These are phyloP conservation scores for Nephila pilipes DNA, from an alignment of 1,140 invertebrate species.

Conservation along the genomic window DNA sequence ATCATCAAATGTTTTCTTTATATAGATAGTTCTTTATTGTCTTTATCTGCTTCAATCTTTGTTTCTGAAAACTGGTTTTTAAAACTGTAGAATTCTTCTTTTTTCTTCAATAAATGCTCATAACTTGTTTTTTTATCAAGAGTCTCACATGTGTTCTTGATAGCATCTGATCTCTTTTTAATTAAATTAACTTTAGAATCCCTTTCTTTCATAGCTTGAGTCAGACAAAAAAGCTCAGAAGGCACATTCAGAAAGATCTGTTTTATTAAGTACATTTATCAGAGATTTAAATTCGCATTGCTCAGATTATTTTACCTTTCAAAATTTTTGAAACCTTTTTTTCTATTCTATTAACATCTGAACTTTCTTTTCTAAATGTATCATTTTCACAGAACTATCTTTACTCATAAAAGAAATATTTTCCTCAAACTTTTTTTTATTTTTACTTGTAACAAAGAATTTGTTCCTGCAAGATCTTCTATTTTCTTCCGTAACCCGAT, in stretches of 20 bases:
- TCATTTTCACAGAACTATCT: slow-evolving; percentile 33
- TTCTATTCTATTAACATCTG: slow-evolving; percentile 20
- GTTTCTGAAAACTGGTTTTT: slow-evolving; percentile 8
- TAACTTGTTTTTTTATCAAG: not conserved
- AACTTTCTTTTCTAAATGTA: not conserved
- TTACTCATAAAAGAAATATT: not conserved
- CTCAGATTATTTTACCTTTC: not conserved
- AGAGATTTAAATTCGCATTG: not conserved
- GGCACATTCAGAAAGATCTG: not conserved
- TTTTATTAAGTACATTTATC: not conserved
- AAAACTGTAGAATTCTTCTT: slow-evolving; percentile 27
- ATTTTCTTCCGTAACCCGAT: not conserved
- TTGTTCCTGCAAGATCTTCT: not conserved
- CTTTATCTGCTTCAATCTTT: not conserved
- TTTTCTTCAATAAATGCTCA: not conserved
- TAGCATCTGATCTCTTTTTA: not conserved
- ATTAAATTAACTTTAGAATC: not conserved
- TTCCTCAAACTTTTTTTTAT: not conserved
- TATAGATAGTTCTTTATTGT: not conserved
- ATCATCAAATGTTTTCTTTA: not conserved
- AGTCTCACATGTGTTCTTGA: not conserved
- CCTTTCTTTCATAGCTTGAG: not conserved
- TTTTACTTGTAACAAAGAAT: not conserved
- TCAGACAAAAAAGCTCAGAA: not conserved
- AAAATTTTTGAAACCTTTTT: not conserved